A percentile compares a stretch with the other conserved stretches of the same genome.
These are phyloP conservation scores for Prionailurus bengalensis DNA, from an alignment of 2,113 vertebrate genomes.

Conservation along the genomic window DNA sequence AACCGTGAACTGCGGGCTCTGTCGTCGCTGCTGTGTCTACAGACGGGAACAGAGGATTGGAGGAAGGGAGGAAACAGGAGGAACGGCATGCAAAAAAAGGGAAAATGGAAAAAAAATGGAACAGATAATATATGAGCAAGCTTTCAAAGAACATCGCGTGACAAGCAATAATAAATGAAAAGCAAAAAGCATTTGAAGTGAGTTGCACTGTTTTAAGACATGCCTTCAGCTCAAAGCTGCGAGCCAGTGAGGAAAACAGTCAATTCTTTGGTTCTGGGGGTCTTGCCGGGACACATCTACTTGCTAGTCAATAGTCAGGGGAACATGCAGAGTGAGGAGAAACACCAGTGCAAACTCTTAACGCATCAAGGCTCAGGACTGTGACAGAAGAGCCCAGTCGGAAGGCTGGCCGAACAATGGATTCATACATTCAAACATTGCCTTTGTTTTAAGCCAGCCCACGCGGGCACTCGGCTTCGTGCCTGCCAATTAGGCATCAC, in stretches of 20 bases:
- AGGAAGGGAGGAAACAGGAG: slow-evolving; percentile 94
- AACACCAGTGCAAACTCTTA: slow-evolving; percentile 82
- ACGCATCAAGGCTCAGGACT: slow-evolving; percentile 82
- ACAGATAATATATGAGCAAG: slow-evolving; percentile 94
- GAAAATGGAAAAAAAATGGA: slow-evolving; percentile 95
- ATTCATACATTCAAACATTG: slow-evolving; percentile 85
- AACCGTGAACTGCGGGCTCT: slow-evolving; percentile 93
- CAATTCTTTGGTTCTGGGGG: slow-evolving; percentile 82
- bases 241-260: slow-evolving; percentile 89
- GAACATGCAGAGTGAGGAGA: slow-evolving; percentile 84
- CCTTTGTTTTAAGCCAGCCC: slow-evolving; percentile 72
- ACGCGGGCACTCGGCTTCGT: background rate
- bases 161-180: slow-evolving; percentile 93
- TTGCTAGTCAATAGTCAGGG: slow-evolving; percentile 83
- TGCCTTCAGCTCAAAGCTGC: slow-evolving; percentile 90
- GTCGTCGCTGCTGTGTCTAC: slow-evolving; percentile 93
- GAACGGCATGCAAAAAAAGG: slow-evolving; percentile 95
- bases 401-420: background rate
- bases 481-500: background rate
- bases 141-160: slow-evolving; percentile 92
- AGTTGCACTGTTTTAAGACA: slow-evolving; percentile 92
- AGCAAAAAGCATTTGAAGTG: slow-evolving; percentile 92
- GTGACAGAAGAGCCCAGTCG: slow-evolving; percentile 44
- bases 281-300: slow-evolving; percentile 81
- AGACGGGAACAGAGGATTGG: slow-evolving; percentile 93